These are phyloP conservation scores for Quadroppia sp. DNA, from an alignment of 2,888 invertebrate genomes.

Conservation along the genomic window DNA sequence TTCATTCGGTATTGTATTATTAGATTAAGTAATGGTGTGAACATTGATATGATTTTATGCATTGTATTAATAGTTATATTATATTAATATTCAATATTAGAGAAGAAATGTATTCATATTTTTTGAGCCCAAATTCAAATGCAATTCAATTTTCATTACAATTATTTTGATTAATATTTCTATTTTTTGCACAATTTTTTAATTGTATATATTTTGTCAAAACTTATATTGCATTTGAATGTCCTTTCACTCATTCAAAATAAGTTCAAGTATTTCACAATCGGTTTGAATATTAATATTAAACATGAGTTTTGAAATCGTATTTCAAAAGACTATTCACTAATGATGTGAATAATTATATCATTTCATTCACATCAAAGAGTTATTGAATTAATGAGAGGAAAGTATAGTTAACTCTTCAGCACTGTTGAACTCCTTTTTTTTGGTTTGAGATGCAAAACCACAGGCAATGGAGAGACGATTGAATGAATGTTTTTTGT, in stretches of 20 bases:
- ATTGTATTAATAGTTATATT: not conserved
- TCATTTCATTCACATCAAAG: not conserved
- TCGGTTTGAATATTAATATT: no score
- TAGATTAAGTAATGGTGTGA: slow-evolving; percentile 3
- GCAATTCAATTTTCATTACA: not conserved
- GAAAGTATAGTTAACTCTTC: not conserved
- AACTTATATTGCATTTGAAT: no score
- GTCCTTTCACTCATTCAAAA: no score
- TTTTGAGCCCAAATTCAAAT: not conserved
- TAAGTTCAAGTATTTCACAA: no score
- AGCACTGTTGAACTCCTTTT: not conserved
- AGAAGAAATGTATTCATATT: not conserved
- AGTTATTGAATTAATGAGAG: not conserved
- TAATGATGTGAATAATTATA: no score
- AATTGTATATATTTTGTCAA: no score
- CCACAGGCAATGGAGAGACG: not conserved
- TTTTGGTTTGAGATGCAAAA: not conserved
- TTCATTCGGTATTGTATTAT: not conserved
- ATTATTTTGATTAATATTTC: not conserved
- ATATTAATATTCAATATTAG: not conserved
- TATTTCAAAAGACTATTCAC: no score
- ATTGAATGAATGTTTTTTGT: not conserved
- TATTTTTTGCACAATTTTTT: not conserved
- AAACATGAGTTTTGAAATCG: no score
- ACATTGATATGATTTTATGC: slow-evolving; percentile 4